These are phyloP conservation scores for Campoletis raptor DNA, from an alignment of 2,888 invertebrate genomes.

Conservation along the genomic window DNA sequence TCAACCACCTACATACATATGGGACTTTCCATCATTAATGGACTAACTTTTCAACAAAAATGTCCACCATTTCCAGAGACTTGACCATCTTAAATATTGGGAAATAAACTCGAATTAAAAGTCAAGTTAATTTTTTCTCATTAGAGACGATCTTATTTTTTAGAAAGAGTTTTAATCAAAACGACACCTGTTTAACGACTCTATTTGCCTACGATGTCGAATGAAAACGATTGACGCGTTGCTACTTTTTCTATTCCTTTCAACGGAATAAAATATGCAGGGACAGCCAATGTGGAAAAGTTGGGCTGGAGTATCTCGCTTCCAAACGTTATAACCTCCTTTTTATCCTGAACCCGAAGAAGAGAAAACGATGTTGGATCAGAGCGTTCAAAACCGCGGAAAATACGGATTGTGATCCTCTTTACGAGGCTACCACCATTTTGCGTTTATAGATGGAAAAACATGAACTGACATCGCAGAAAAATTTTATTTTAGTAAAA, in stretches of 20 bases:
- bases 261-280: neutral
- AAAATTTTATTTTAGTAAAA: neutral
- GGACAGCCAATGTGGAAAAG: neutral
- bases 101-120: too few species aligned
- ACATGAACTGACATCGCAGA: neutral
- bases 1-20: neutral
- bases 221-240: neutral
- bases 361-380: neutral
- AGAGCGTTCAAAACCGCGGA: conserved; percentile 10
- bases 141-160: too few species aligned
- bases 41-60: neutral
- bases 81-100: neutral
- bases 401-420: conserved; percentile 2
- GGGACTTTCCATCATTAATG: neutral
- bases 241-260: neutral
- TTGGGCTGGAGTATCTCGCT: neutral
- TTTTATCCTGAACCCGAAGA: conserved; percentile 3
- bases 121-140: too few species aligned
- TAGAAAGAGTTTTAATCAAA: too few species aligned
- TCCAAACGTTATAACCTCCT: neutral
- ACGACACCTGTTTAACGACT: neutral
- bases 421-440: neutral
- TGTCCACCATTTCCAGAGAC: neutral
- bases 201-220: neutral
- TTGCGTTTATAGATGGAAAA: neutral